Base-by-base conservation (phyloP, 2,113 vertebrate species). In the Nannobrachium achirus region DNA sequence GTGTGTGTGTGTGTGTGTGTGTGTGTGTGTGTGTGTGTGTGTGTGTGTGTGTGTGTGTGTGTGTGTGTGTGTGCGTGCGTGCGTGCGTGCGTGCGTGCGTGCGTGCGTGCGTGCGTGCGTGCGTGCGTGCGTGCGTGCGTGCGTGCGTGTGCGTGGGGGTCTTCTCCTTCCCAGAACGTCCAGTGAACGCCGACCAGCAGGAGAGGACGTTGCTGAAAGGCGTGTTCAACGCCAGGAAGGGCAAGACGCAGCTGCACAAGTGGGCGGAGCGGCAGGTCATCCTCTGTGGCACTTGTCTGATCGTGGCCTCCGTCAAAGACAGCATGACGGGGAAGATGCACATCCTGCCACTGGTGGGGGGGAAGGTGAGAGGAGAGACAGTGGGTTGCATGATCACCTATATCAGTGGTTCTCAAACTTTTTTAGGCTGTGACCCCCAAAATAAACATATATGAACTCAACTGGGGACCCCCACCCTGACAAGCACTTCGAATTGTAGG, bases 181-280 rank as follows among this genome's bases (percentile, higher is more conserved):
- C 91, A 2, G 85, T 85, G 76, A 92, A 92, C 15, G 83, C 88
- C 7, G 91, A 92, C 86, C 92, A 92, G 82, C 91, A 90, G 77
- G 97, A 98, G 82, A 93, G 96, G 61, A 93, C 95, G 59, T 84
- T 97, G 50, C 89, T 99, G 65, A 96, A 94, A 73, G 97, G 97
- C 0, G 88, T 98, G 61, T 99, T 97, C 71, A 98, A 78, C 0
- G 97, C 98, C 8, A 93, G 97, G 49, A 99, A 99, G 81, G 97
- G 97, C 42, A 98, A 97, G 86, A 98, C 96, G 0, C 97, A 98
- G 89, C 84, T 99, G 83, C 96, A 99, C 90, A 99, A 99, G 87
- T 99, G 97, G 97, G 94, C 97, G 0, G 97, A 99, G 85, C 94
- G 97, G 53, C 91, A 95, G 18, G 97, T 99, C 51, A 93, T 96